Evolutionary conservation across 2,113 vertebrate genomes (phyloP).

Genomic region (Phalacrocorax carbo): DNA sequence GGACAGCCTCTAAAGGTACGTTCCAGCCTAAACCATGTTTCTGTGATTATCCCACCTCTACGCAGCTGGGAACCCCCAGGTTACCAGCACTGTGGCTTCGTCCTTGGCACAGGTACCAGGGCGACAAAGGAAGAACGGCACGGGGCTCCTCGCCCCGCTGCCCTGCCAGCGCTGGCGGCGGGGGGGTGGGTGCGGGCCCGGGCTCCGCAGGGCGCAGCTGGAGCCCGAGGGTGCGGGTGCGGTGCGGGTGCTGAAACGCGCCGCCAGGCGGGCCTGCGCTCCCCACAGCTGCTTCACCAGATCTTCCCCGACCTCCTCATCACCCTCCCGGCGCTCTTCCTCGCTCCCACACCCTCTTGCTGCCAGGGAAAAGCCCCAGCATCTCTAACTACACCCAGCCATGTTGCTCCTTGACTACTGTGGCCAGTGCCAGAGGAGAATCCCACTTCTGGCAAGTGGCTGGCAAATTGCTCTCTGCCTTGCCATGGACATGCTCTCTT

Average conservation of each 20-base stretch:
- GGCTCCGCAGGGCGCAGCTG: background rate
- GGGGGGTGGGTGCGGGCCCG: background rate
- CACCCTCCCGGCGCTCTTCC: background rate
- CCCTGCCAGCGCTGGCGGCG: background rate
- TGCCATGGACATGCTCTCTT: background rate
- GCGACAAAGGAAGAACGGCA: rapidly evolving
- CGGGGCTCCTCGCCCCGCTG: background rate
- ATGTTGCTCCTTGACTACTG: background rate
- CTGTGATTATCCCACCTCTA: too few relatives aligned
- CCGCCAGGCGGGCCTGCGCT: background rate
- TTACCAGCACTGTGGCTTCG: background rate
- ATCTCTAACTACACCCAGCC: background rate
- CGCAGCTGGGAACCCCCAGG: background rate
- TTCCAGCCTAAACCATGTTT: too few relatives aligned
- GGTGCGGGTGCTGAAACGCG: background rate
- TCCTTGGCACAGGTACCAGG: background rate
- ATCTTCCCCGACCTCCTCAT: too few relatives aligned
- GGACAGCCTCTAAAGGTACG: too few relatives aligned
- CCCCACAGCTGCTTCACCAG: background rate
- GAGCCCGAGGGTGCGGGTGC: background rate
- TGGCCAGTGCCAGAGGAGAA: background rate
- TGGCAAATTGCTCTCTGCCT: background rate
- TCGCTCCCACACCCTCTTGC: background rate
- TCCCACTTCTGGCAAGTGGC: background rate
- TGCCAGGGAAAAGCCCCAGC: background rate